phyloP scores from a whole-genome alignment of 1,140 invertebrate species.

The Neotoxoptera formosana region DNA sequence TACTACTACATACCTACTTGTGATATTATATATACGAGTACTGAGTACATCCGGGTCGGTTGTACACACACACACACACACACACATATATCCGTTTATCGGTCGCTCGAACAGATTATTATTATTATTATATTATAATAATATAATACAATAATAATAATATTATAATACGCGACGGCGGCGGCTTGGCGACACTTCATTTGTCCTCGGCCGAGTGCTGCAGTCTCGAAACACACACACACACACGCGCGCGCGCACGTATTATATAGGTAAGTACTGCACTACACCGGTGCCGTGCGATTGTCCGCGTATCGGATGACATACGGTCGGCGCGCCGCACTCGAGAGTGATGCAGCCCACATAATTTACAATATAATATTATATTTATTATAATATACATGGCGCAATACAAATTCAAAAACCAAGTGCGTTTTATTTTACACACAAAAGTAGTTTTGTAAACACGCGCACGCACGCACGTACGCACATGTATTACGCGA shows the following conservation, averaged over 20 bases:
- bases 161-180: background rate
- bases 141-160: background rate
- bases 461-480: conserved; percentile 1
- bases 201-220: conserved; percentile 23
- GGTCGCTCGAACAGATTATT: no score
- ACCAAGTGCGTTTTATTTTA: conserved; percentile 49
- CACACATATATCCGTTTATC: background rate
- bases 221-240: background rate
- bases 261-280: background rate
- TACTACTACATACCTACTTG: no score
- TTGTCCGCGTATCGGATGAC: conserved; percentile 54
- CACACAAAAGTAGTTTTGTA: conserved; percentile 39
- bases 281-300: background rate
- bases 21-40: background rate
- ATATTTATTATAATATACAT: background rate
- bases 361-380: background rate
- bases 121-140: conserved; percentile 16
- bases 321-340: conserved; percentile 23
- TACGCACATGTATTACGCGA: background rate
- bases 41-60: background rate
- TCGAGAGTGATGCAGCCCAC: conserved; percentile 27
- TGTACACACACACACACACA: background rate
- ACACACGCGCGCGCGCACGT: background rate
- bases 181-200: conserved; percentile 50
- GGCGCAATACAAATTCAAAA: conserved; percentile 6